Conservation (phyloP, 2,888 invertebrate species). For the Fragum fragum region DNA sequence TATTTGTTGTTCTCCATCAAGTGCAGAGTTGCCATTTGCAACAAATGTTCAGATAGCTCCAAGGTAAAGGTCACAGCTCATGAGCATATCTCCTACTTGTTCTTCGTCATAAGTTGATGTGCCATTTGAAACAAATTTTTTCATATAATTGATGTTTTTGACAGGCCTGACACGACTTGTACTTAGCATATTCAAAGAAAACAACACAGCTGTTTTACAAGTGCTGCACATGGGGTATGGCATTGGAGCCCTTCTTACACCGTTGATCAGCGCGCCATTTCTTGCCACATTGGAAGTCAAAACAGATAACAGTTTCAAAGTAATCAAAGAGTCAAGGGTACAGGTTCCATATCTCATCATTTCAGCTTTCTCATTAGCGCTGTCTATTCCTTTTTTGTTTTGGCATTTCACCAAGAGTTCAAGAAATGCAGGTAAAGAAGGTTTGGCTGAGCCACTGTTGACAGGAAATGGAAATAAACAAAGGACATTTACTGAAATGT, state of each 20-base stretch:
- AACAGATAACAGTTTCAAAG: slow-evolving; percentile 22
- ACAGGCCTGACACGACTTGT: slow-evolving; percentile 46
- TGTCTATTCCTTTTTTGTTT: slow-evolving; percentile 44
- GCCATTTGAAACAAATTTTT: no score
- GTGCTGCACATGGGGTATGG: slow-evolving; percentile 59
- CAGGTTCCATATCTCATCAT: slow-evolving; percentile 40
- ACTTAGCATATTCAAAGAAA: slow-evolving; percentile 48
- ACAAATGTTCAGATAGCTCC: no score
- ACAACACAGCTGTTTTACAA: slow-evolving; percentile 41
- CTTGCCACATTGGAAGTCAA: slow-evolving; percentile 39
- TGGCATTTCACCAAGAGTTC: slow-evolving; percentile 23
- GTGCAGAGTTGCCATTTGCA: no score
- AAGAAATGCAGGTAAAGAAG: not conserved
- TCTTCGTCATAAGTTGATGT: no score
- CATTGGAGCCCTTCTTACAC: slow-evolving; percentile 51
- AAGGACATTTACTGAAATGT: slow-evolving; percentile 36
- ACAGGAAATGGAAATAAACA: not conserved
- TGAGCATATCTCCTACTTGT: no score
- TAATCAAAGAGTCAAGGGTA: slow-evolving; percentile 55
- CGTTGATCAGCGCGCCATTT: slow-evolving; percentile 49
- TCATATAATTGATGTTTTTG: slow-evolving; percentile 2
- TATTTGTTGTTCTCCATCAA: no score
- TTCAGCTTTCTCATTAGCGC: slow-evolving; percentile 37
- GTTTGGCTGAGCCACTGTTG: not conserved
- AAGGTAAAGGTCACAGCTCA: no score